phyloP scores from a whole-genome alignment of 2,797 vertebrate genomes.

The Cygnus olor region DNA sequence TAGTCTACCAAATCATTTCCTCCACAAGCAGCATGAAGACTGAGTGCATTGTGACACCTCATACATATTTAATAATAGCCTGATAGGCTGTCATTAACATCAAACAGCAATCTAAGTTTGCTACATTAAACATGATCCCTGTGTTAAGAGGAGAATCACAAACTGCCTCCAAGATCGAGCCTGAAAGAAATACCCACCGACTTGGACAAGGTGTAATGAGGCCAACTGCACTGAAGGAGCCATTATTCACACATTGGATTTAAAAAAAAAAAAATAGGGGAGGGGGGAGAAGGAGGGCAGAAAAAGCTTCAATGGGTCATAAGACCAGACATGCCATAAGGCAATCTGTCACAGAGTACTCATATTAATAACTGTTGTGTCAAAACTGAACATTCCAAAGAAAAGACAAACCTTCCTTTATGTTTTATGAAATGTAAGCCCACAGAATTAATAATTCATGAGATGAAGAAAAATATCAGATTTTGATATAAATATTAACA shows the following conservation, averaged over 20 bases:
- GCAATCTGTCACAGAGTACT: constrained; percentile 66
- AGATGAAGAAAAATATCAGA: constrained; percentile 50
- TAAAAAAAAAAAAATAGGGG: neutral
- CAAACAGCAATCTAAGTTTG: constrained; percentile 65
- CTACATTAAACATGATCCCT: constrained; percentile 73
- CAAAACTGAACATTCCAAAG: constrained; percentile 69
- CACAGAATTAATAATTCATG: constrained; percentile 66
- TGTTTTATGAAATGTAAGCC: constrained; percentile 63
- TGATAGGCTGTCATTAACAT: constrained; percentile 75
- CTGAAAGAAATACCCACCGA: constrained; percentile 19
- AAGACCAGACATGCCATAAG: constrained; percentile 62
- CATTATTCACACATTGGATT: neutral
- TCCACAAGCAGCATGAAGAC: constrained; percentile 47
- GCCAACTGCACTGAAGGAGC: constrained; percentile 28
- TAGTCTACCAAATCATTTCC: constrained; percentile 38
- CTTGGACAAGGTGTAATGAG: constrained; percentile 50
- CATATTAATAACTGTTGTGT: constrained; percentile 69
- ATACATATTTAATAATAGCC: constrained; percentile 73
- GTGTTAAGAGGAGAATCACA: constrained; percentile 64
- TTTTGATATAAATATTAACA: constrained; percentile 73
- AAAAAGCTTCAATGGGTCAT: constrained; percentile 49
- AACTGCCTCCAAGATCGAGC: constrained; percentile 39
- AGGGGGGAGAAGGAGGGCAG: neutral
- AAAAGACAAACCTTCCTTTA: constrained; percentile 72
- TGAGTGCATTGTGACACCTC: constrained; percentile 52